phyloP scores from a whole-genome alignment of 2,888 invertebrate species.

The Apoda limacodes region DNA sequence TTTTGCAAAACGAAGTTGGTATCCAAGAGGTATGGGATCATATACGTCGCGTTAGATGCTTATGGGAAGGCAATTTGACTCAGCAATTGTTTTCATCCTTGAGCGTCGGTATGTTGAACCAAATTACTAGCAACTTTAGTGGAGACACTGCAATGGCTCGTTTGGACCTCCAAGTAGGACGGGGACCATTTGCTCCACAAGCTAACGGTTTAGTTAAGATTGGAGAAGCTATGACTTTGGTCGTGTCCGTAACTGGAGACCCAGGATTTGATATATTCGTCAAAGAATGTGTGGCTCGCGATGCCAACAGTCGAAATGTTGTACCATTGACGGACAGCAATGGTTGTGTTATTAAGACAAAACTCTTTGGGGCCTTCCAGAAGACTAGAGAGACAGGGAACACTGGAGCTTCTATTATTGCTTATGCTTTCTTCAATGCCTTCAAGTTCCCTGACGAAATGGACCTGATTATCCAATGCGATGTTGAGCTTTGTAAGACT shows the following conservation, averaged over 20 bases:
- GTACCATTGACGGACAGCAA: conserved; percentile 79
- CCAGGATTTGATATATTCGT: conserved; percentile 84
- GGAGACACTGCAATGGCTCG: conserved; percentile 87
- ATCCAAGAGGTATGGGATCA: conserved; percentile 86
- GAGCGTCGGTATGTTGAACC: conserved; percentile 83
- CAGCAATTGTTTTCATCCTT: conserved; percentile 80
- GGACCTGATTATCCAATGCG: conserved; percentile 85
- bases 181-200: conserved; percentile 81
- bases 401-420: conserved; percentile 79
- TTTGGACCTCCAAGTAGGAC: conserved; percentile 81
- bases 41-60: conserved; percentile 79
- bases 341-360: conserved; percentile 83
- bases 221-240: conserved; percentile 84
- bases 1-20: conserved; percentile 82
- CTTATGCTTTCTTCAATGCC: conserved; percentile 83
- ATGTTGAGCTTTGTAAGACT: conserved; percentile 84
- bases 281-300: conserved; percentile 80
- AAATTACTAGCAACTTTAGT: conserved; percentile 84
- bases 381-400: conserved; percentile 81
- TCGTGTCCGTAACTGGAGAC: conserved; percentile 83
- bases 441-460: conserved; percentile 89
- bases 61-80: conserved; percentile 85
- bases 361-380: conserved; percentile 85
- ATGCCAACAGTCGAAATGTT: conserved; percentile 73
- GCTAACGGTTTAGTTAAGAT: conserved; percentile 84